Evolutionary conservation across 2,888 invertebrate species (phyloP).

Genomic region (Meteorus colon): DNA sequence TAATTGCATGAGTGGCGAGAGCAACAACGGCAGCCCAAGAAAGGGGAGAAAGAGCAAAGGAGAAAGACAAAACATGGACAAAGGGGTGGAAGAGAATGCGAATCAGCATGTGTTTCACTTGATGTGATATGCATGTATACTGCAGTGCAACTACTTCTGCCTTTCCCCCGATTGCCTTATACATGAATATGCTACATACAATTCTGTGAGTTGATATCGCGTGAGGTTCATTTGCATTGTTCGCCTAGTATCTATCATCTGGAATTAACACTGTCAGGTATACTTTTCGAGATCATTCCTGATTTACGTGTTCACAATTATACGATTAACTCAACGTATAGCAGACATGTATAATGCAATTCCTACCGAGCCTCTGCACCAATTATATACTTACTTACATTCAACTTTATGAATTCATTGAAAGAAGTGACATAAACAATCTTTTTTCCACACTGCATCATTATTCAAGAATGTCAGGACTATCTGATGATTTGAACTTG

Average conservation of each 20-base stretch:
- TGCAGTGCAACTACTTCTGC: constrained; percentile 8
- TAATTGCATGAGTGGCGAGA: constrained; percentile 51
- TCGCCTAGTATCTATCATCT: constrained; percentile 66
- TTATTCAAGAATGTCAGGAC: no score
- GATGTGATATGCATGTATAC: constrained; percentile 4
- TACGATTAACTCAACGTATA: constrained; percentile 62
- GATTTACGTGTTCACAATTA: constrained; percentile 57
- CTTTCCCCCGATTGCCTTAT: constrained; percentile 9
- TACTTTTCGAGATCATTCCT: constrained; percentile 56
- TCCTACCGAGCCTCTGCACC: constrained; percentile 30
- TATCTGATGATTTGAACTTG: no score
- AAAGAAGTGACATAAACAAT: no score
- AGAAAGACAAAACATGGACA: constrained; percentile 20
- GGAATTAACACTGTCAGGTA: constrained; percentile 69
- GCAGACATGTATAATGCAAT: constrained; percentile 48
- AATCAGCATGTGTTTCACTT: constrained; percentile 31
- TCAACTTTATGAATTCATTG: no score
- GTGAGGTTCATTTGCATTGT: constrained; percentile 68
- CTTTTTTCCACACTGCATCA: not conserved
- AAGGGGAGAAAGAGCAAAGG: constrained; percentile 34
- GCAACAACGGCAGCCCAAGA: constrained; percentile 26
- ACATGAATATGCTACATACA: constrained; percentile 35
- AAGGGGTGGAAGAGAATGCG: constrained; percentile 35
- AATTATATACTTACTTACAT: not conserved
- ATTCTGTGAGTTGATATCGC: constrained; percentile 56